Evolutionary conservation across 2,888 invertebrate species (phyloP), one percentile per base, ranked within the genome.

Genomic region (Andrena fulva): DNA sequence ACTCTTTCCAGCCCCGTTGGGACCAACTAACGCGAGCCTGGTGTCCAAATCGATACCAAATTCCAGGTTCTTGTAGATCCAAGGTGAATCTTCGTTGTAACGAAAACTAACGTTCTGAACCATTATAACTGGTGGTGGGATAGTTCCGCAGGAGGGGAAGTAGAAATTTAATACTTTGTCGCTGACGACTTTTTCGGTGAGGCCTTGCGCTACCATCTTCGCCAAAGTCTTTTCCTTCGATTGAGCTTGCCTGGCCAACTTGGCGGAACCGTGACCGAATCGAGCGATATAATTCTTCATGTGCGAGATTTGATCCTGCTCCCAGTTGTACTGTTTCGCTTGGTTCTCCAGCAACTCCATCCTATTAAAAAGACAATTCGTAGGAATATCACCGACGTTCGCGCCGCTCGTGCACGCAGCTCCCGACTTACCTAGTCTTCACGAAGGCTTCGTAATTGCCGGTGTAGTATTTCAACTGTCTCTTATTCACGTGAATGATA

Each of bases 271-370:
- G 95, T 99, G 99, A 95, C 99, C 99, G 94, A 99, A 99, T 73
- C 99, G 96, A 0, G 99, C 99, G 87, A 99, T 99, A 94, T 99
- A 99, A 94, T 99, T 99, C 96, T 99, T 99, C 99, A 99, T 99
- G 92, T 99, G 98, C 81, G 98, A 96, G 85, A 99, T 99, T 95
- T 99, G 99, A 94, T 99, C 99, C 94, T 99, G 99, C 94, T 99
- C 99, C 99, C 99, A 99, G 92, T 99, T 98, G 94, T 99, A 99
- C 92, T 98, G 98, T 94, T 99, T 99, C 96, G 97, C 98, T 95
- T 99, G 99, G 94, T 99, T 99, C 94, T 99, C 99, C 84, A 99
- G 95, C 90, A 99, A 95, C 93, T 99, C 99, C 95, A 97, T 95
- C 84, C 99, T 92, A 50, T 42, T n/a, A 10, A 12, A 56, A 8